Percentiles rank a stretch among this genome's conserved stretches.
Conservation (phyloP, 1,140 invertebrate genomes). For the Mercenaria mercenaria region DNA sequence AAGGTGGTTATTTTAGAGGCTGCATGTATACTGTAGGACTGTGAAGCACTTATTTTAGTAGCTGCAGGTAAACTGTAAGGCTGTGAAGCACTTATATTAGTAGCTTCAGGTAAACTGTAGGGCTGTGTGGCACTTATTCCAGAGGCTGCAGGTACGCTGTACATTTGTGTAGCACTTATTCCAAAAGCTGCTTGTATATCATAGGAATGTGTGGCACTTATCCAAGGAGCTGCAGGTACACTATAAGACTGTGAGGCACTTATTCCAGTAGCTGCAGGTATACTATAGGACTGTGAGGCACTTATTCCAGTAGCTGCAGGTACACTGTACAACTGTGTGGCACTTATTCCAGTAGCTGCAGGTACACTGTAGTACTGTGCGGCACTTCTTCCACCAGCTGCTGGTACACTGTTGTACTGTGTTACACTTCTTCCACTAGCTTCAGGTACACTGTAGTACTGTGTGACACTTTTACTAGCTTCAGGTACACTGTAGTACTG, state of each 20-base stretch:
- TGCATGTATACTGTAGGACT: background rate
- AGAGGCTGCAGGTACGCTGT: background rate
- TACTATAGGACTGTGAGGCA: background rate
- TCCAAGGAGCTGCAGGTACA: background rate
- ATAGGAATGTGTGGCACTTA: background rate
- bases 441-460: too few species aligned
- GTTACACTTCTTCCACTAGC: too few species aligned
- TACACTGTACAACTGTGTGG: background rate
- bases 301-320: background rate
- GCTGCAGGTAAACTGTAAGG: background rate
- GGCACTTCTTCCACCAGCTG: background rate
- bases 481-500: background rate
- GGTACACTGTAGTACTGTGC: background rate
- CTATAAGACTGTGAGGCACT: background rate
- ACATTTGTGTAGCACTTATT: too few species aligned
- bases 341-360: background rate
- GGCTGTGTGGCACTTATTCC: background rate
- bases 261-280: background rate
- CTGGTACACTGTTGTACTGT: too few species aligned
- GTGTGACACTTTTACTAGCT: background rate
- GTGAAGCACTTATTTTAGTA: background rate
- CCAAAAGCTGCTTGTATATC: too few species aligned
- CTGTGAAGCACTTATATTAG: background rate
- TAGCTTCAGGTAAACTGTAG: background rate
- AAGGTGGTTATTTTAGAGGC: too few species aligned